These are phyloP conservation scores for Cromileptes altivelis DNA, from an alignment of 2,113 vertebrate species.

Conservation along the genomic window DNA sequence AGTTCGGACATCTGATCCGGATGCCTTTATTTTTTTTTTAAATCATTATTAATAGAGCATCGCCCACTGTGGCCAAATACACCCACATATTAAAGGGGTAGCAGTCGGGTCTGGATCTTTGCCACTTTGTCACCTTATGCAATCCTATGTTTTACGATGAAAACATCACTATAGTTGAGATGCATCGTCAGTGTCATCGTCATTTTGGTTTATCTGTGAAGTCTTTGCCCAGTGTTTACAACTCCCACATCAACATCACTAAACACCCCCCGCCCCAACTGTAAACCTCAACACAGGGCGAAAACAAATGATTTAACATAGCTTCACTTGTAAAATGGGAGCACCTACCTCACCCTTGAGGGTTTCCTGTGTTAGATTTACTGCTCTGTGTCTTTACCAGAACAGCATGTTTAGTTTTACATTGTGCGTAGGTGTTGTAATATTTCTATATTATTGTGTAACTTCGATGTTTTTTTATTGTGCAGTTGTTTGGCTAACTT, in stretches of 20 bases:
- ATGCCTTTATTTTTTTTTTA: too few species aligned
- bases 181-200: background rate
- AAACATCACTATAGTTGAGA: background rate
- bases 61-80: background rate
- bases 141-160: background rate
- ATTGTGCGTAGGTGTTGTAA: too few species aligned
- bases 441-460: too few species aligned
- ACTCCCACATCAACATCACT: background rate
- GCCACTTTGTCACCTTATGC: background rate
- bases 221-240: background rate
- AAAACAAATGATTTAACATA: background rate
- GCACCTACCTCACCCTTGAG: background rate
- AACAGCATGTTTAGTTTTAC: background rate
- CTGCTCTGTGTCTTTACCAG: background rate
- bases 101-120: too few species aligned
- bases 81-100: background rate
- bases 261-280: background rate
- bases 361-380: constrained; percentile 57
- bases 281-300: background rate
- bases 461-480: too few species aligned
- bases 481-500: too few species aligned
- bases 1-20: too few species aligned
- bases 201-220: constrained; percentile 1
- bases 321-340: background rate
- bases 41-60: background rate